Percentiles rank a stretch among this genome's conserved stretches.
phyloP scores from a whole-genome alignment of 1,140 invertebrate species.

The Caerostris extrusa region DNA sequence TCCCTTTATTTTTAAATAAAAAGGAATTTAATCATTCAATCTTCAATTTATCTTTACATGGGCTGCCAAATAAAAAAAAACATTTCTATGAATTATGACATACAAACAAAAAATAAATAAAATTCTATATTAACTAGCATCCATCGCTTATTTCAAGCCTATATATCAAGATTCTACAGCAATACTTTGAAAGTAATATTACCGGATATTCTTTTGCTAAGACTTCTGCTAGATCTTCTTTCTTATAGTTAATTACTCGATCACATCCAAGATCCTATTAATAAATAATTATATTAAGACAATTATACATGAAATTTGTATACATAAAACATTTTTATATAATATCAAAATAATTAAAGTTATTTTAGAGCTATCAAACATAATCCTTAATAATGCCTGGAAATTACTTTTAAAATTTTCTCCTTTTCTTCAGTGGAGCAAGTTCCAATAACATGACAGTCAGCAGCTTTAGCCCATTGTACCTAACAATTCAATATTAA shows the following conservation, averaged over 20 bases:
- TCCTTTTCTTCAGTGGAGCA: constrained; percentile 82
- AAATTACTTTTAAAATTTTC: constrained; percentile 80
- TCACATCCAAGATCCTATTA: constrained; percentile 81
- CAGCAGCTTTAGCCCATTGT: constrained; percentile 81
- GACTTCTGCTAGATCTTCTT: constrained; percentile 79
- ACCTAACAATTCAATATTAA: constrained; percentile 46
- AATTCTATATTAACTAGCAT: too few species aligned
- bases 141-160: too few species aligned
- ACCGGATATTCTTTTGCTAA: constrained; percentile 71
- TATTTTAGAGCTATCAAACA: not conserved
- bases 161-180: too few species aligned
- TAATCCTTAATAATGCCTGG: not conserved
- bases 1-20: too few species aligned
- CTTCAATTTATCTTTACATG: too few species aligned
- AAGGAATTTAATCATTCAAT: too few species aligned
- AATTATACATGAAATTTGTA: not conserved
- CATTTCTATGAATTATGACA: too few species aligned
- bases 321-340: not conserved
- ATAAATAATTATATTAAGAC: not conserved
- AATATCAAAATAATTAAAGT: not conserved
- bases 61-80: too few species aligned
- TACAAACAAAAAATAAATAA: too few species aligned
- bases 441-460: constrained; percentile 82
- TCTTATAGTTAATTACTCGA: constrained; percentile 81
- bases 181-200: not conserved